phyloP scores from a whole-genome alignment of 2,113 vertebrate genomes.

The Ammospiza caudacuta region DNA sequence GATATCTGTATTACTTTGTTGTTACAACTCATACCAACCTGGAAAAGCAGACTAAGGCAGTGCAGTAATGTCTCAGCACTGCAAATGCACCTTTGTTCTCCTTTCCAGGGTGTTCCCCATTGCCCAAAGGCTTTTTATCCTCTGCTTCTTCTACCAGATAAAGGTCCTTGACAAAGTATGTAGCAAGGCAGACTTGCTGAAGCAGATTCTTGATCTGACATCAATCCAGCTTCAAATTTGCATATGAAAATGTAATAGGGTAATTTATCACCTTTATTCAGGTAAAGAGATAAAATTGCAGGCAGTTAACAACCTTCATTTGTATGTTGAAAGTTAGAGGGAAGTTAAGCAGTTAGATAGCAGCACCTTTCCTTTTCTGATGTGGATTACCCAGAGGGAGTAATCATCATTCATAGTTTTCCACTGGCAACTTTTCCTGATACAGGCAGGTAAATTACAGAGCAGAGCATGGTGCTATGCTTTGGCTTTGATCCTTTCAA shows the following conservation, averaged over 20 bases:
- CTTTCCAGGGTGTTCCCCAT: not conserved
- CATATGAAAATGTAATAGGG: conserved; percentile 24
- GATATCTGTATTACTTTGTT: not conserved
- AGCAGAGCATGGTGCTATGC: not conserved
- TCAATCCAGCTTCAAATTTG: conserved; percentile 20
- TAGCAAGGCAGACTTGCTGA: not conserved
- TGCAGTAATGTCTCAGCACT: not conserved
- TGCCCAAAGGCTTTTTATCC: not conserved
- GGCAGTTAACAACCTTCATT: conserved; percentile 11
- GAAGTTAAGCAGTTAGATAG: not conserved
- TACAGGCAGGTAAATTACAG: not conserved
- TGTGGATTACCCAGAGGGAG: not conserved
- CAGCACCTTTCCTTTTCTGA: not conserved
- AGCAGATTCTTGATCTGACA: conserved; percentile 17
- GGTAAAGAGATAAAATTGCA: not conserved
- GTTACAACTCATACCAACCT: not conserved
- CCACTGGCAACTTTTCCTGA: not conserved
- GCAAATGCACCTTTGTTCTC: not conserved
- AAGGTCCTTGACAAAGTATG: not conserved
- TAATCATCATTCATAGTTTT: not conserved
- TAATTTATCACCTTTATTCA: conserved; percentile 42
- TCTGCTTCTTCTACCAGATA: not conserved
- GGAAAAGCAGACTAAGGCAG: not conserved
- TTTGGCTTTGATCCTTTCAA: not conserved
- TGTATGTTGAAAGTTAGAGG: not conserved